These are phyloP conservation scores for Triplophysa yarkandensis DNA, from an alignment of 2,797 vertebrate genomes.

Conservation along the genomic window DNA sequence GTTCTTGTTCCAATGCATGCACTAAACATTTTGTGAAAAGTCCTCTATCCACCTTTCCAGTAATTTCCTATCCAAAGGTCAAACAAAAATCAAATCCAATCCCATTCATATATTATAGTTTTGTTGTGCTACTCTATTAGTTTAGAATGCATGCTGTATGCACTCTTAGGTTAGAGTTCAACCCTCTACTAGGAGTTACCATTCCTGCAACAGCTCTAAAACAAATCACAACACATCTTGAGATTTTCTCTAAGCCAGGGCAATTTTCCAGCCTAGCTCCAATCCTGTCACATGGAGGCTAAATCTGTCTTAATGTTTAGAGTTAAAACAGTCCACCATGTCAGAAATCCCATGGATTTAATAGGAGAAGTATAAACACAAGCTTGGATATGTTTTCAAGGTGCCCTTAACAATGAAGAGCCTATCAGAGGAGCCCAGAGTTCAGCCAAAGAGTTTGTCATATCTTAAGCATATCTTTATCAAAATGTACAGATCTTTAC, in stretches of 20 bases:
- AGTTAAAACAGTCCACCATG: constrained; percentile 56
- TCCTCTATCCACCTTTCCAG: too few relatives aligned
- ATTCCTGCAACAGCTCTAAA: constrained; percentile 23
- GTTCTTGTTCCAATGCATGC: too few relatives aligned
- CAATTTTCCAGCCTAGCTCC: constrained; percentile 55
- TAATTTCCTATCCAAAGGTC: too few relatives aligned
- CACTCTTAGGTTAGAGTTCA: constrained; percentile 19
- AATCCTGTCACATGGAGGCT: constrained; percentile 56
- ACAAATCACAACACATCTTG: constrained; percentile 46
- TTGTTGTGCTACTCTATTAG: neutral
- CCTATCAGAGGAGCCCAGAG: constrained; percentile 7
- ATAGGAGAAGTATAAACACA: constrained; percentile 44
- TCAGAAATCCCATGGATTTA: constrained; percentile 60
- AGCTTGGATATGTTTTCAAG: constrained; percentile 42
- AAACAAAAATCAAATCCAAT: too few relatives aligned
- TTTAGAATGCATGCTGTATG: neutral
- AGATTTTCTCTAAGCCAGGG: constrained; percentile 49
- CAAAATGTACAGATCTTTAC: neutral
- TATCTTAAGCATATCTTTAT: neutral
- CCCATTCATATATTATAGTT: neutral
- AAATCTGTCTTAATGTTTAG: constrained; percentile 66
- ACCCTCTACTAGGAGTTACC: constrained; percentile 12
- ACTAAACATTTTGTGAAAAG: too few relatives aligned
- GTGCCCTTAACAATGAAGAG: constrained; percentile 3
- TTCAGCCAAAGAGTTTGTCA: neutral